phyloP scores from a whole-genome alignment of 2,888 invertebrate species.

The Quadroppia sp. region DNA sequence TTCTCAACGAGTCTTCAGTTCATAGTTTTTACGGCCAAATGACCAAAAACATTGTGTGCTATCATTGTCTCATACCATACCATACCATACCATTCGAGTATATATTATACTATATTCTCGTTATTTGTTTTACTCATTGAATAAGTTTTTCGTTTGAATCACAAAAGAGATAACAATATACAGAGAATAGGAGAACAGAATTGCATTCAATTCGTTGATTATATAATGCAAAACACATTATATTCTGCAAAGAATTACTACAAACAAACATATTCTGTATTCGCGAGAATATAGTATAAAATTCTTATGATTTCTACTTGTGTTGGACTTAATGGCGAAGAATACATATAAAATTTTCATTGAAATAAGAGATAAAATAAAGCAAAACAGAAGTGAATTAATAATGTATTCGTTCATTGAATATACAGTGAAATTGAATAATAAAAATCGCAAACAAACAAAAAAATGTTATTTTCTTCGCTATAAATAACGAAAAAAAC shows the following conservation, averaged over 20 bases:
- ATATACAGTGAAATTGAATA: neutral
- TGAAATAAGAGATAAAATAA: neutral
- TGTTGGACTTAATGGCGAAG: no score
- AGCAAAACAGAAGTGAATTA: neutral
- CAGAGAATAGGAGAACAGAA: no score
- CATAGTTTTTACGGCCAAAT: neutral
- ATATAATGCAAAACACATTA: neutral
- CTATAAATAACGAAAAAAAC: neutral
- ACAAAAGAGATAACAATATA: no score
- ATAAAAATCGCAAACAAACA: neutral
- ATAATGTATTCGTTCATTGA: neutral
- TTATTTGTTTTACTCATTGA: neutral
- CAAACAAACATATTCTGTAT: neutral
- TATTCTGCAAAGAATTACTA: neutral
- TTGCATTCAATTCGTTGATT: neutral
- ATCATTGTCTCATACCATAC: neutral
- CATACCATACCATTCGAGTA: no score
- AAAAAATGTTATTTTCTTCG: neutral
- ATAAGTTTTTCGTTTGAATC: neutral
- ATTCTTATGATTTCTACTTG: neutral
- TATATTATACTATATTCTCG: neutral
- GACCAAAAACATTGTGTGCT: slow-evolving; percentile 1
- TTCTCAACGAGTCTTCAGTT: neutral
- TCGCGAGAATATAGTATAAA: neutral
- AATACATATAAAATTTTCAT: no score